Conservation (phyloP, 2,797 vertebrate genomes). For the Rhincodon typus region DNA sequence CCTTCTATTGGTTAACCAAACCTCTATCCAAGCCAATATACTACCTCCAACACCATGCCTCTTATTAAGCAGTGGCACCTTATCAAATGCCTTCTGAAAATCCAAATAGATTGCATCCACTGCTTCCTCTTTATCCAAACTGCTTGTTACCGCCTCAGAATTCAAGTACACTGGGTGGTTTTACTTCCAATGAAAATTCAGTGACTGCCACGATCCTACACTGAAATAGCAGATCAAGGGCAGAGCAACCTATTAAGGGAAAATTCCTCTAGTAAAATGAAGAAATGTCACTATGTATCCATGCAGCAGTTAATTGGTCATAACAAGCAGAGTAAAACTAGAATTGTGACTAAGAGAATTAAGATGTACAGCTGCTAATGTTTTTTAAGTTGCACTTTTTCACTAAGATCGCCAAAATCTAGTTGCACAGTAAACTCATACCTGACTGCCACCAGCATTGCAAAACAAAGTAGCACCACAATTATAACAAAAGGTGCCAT, state of each 20-base stretch:
- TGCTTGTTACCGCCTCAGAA: too few species aligned
- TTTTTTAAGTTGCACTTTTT: not conserved
- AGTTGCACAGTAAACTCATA: not conserved
- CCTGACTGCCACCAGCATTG: too few species aligned
- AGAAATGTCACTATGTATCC: not conserved
- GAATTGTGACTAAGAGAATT: not conserved
- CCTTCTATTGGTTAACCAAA: too few species aligned
- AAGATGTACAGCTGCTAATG: not conserved
- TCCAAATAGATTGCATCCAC: too few species aligned
- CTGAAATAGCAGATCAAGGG: not conserved
- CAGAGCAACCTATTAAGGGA: not conserved
- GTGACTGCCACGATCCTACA: not conserved
- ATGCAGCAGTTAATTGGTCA: not conserved
- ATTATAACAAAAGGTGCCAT: not conserved
- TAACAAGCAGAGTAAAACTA: not conserved
- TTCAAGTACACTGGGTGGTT: not conserved
- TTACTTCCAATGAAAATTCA: not conserved
- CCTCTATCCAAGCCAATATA: too few species aligned
- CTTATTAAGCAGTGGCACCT: too few species aligned
- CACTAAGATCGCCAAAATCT: not conserved
- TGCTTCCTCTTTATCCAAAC: too few species aligned
- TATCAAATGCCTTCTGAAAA: too few species aligned
- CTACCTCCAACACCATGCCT: too few species aligned
- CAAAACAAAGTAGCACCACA: too few species aligned
- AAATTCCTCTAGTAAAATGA: not conserved